These are phyloP conservation scores for Chaetodon auriga DNA, from an alignment of 2,113 vertebrate genomes.

Conservation along the genomic window DNA sequence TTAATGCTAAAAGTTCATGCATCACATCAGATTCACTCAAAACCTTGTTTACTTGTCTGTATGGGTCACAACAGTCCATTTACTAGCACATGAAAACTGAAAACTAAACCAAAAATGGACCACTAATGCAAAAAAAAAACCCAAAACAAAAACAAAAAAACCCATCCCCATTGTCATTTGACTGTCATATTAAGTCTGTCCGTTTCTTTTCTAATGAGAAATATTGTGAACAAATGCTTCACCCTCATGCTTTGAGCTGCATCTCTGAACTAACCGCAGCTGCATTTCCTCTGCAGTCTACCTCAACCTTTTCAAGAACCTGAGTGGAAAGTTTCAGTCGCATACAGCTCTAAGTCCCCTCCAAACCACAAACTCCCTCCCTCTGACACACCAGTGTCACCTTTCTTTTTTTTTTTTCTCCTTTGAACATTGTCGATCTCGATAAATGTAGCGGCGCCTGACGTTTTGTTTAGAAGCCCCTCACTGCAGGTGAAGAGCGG, in stretches of 20 bases:
- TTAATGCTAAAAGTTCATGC: too few relatives aligned
- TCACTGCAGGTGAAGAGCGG: neutral
- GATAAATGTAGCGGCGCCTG: neutral
- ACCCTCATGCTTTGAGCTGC: conserved; percentile 1
- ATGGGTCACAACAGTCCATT: too few relatives aligned
- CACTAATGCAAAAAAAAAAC: too few relatives aligned
- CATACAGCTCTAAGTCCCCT: neutral
- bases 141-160: too few relatives aligned
- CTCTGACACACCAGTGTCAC: conserved; percentile 5
- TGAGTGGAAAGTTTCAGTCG: conserved; percentile 61
- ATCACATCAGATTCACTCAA: too few relatives aligned
- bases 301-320: neutral
- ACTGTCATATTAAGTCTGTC: neutral
- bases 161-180: too few relatives aligned
- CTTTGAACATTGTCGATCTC: neutral
- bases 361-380: conserved; percentile 48
- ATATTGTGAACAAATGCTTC: neutral
- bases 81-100: too few relatives aligned
- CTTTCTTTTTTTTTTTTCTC: neutral
- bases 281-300: conserved; percentile 49
- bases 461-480: neutral
- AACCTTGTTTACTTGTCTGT: too few relatives aligned
- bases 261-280: conserved; percentile 26
- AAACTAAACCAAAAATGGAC: neutral
- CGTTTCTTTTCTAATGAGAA: neutral